Evolutionary conservation across 2,797 vertebrate genomes (phyloP).

Genomic region (Phalloptychus januarius): DNA sequence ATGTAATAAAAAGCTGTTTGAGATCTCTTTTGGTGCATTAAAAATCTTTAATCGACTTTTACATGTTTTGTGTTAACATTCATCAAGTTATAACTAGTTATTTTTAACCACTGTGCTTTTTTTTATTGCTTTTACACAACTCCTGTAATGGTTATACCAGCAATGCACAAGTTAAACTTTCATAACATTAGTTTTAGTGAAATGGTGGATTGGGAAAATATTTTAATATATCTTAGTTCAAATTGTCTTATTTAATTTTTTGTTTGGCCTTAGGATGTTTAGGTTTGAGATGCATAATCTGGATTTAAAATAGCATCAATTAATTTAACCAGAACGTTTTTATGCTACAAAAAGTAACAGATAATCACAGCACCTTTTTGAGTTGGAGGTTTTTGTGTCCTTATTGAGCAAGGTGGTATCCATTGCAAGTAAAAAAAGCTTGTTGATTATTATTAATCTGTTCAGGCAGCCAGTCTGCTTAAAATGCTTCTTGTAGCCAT

Average conservation of each 20-base stretch:
- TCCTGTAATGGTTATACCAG: background rate
- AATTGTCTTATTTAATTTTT: background rate
- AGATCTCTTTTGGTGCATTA: constrained; percentile 82
- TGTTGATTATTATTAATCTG: too few relatives aligned
- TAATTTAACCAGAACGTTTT: too few relatives aligned
- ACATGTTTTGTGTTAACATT: background rate
- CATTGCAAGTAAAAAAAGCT: too few relatives aligned
- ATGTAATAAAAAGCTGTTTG: constrained; percentile 99
- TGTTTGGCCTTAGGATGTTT: background rate
- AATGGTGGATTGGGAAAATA: background rate
- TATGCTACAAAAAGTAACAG: too few relatives aligned
- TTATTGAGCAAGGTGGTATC: too few relatives aligned
- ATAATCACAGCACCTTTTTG: too few relatives aligned
- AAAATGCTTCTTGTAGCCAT: too few relatives aligned
- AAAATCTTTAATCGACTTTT: constrained; percentile 6
- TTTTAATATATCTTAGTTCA: background rate
- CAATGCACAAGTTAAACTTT: background rate
- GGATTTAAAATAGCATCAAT: background rate
- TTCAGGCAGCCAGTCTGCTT: too few relatives aligned
- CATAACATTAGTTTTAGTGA: background rate
- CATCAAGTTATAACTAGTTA: background rate
- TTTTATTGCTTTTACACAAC: background rate
- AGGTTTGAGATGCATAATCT: background rate
- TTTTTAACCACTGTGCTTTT: background rate
- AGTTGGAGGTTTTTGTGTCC: too few relatives aligned